Percentiles rank a stretch among this genome's conserved stretches.
phyloP scores from a whole-genome alignment of 1,140 invertebrate species.

The Theocolax elegans region DNA sequence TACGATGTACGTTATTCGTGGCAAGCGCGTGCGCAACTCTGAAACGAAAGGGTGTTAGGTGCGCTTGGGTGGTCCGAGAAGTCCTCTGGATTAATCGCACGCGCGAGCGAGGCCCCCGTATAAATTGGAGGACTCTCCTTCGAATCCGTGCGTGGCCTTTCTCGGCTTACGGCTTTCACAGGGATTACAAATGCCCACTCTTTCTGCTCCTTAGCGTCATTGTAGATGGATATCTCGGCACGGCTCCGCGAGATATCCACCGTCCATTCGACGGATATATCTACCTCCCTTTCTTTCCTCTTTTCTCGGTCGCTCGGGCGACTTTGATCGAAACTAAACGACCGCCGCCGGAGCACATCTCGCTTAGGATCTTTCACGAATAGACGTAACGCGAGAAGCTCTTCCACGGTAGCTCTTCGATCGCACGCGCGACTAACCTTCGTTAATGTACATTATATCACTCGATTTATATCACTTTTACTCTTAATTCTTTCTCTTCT shows the following conservation, averaged over 20 bases:
- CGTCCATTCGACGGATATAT: too few species aligned
- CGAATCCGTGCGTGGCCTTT: slow-evolving; percentile 49
- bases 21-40: slow-evolving; percentile 50
- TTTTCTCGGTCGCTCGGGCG: slow-evolving; percentile 33
- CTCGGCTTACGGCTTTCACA: slow-evolving; percentile 55
- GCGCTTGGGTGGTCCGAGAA: slow-evolving; percentile 65
- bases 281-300: not conserved
- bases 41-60: slow-evolving; percentile 62
- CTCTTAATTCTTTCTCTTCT: too few species aligned
- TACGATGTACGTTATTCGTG: slow-evolving; percentile 53
- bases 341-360: too few species aligned
- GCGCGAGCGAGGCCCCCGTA: slow-evolving; percentile 59
- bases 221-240: slow-evolving; percentile 64
- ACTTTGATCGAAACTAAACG: slow-evolving; percentile 61
- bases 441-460: too few species aligned
- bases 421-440: not conserved
- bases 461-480: too few species aligned
- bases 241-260: slow-evolving; percentile 45
- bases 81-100: slow-evolving; percentile 62
- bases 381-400: not conserved
- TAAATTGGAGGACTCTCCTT: slow-evolving; percentile 62
- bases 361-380: too few species aligned
- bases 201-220: slow-evolving; percentile 60
- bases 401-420: not conserved
- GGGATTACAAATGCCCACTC: slow-evolving; percentile 64